A percentile compares a stretch with the other conserved stretches of the same genome.
Evolutionary conservation across 2,888 invertebrate species (phyloP).

Genomic region (Lottia gigantea): DNA sequence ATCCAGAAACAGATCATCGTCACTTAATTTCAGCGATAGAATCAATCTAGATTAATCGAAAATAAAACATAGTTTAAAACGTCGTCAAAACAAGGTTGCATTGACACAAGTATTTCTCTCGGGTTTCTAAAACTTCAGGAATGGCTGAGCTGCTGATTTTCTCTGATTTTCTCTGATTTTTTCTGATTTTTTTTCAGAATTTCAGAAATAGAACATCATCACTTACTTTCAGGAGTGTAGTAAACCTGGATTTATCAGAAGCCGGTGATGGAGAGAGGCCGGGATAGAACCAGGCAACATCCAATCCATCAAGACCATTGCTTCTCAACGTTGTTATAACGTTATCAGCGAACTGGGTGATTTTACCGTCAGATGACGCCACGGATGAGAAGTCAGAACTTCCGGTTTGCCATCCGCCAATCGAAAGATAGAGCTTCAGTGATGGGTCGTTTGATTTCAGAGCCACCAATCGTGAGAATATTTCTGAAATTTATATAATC

Average conservation of each 20-base stretch:
- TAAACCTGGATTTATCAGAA: slow-evolving; percentile 11
- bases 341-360: slow-evolving; percentile 28
- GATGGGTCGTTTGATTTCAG: slow-evolving; percentile 40
- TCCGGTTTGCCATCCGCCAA: slow-evolving; percentile 52
- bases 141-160: no score
- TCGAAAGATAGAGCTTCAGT: slow-evolving; percentile 43
- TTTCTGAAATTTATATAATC: slow-evolving; percentile 1
- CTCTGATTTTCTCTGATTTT: no score
- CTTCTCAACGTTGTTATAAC: slow-evolving; percentile 38
- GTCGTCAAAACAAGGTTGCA: no score
- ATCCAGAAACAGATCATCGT: no score
- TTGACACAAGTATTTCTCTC: no score
- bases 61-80: no score
- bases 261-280: slow-evolving; percentile 10
- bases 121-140: no score
- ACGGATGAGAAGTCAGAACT: slow-evolving; percentile 48
- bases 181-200: no score
- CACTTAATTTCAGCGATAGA: no score
- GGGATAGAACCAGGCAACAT: slow-evolving; percentile 94
- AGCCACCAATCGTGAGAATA: slow-evolving; percentile 26
- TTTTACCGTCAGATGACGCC: slow-evolving; percentile 40
- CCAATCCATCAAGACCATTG: slow-evolving; percentile 83
- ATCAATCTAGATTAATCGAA: no score
- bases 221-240: neutral
- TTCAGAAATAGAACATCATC: no score